phyloP scores from a whole-genome alignment of 2,797 vertebrate genomes.

The Brachyalestes nurse region DNA sequence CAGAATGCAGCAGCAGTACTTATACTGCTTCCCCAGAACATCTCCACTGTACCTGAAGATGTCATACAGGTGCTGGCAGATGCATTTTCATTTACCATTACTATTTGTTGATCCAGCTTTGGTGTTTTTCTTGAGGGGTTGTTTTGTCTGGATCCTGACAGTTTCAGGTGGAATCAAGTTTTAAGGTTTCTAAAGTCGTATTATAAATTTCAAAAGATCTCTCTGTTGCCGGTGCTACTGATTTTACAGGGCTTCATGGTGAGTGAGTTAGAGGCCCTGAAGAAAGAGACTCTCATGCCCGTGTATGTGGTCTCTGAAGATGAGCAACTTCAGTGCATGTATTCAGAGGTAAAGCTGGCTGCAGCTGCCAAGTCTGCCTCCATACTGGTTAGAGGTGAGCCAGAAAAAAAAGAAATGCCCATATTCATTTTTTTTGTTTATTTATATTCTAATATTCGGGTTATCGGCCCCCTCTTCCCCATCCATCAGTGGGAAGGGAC shows the following conservation, averaged over 20 bases:
- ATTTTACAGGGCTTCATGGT: slow-evolving; percentile 76
- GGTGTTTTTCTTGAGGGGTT: background rate
- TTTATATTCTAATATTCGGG: too few relatives aligned
- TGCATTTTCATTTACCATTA: background rate
- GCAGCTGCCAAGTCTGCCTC: slow-evolving; percentile 74
- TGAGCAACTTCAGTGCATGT: slow-evolving; percentile 79
- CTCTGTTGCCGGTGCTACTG: background rate
- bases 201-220: background rate
- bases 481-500: too few relatives aligned
- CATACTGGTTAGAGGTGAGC: slow-evolving; percentile 77
- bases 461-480: too few relatives aligned
- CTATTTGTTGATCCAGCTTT: background rate
- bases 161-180: background rate
- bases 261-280: slow-evolving; percentile 72
- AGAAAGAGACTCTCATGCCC: slow-evolving; percentile 75
- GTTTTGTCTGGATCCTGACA: background rate
- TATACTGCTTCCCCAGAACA: slow-evolving; percentile 77
- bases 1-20: slow-evolving; percentile 81
- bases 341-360: slow-evolving; percentile 77
- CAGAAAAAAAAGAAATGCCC: too few relatives aligned
- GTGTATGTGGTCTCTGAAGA: slow-evolving; percentile 79
- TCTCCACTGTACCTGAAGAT: slow-evolving; percentile 64
- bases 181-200: background rate
- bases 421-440: too few relatives aligned
- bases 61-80: slow-evolving; percentile 68